Base-by-base conservation (phyloP, 2,888 invertebrate genomes). In the Tortricodes alternella region DNA sequence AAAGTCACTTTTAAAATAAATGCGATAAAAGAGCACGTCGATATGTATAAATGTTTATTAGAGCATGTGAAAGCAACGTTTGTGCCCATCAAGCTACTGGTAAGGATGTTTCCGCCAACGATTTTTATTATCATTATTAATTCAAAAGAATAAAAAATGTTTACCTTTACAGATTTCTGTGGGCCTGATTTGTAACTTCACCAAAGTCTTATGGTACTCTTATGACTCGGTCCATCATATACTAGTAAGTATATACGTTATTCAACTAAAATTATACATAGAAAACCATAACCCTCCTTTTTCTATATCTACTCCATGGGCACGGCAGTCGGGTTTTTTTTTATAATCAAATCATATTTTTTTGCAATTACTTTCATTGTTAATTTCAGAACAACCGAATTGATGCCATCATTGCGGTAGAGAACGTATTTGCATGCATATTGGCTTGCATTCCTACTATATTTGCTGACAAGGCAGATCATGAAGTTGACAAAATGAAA, bases 401-500 rank as follows among this genome's bases (percentile, higher is more conserved):
- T 1, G 0, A 13, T 24, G 4, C 11, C 7, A 13, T 29, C 1
- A 6, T 16, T 7, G 2, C n/a, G 1, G 1, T 29, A 1, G 53
- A 53, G 11, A 8, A 23, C 27, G 8, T 21, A 1, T 18, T 29
- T 1, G 21, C 32, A 0, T 53, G 37, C 3, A 1, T 37, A 4
- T 8, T 46, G n/a, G 13, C 11, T 2, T 46, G 32, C 23, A 11
- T 53, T 1, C 39, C 53, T 0, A 16, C 23, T 1, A 13, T 46
- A 11, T 34, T 46, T 3, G 18, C 16, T 1, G 13, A 46, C 2
- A 29, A 23, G 5, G 16, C 46, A 9, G 21, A 9, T 9, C 5
- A 16, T 1, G 46, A 46, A 38, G 32, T 39, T n/a, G 18, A 53
- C 3, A 46, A 32, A 8, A 53, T 46, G 11, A 46, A 32, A 21